phyloP scores from a whole-genome alignment of 2,888 invertebrate genomes.

The Drosophila testacea region DNA sequence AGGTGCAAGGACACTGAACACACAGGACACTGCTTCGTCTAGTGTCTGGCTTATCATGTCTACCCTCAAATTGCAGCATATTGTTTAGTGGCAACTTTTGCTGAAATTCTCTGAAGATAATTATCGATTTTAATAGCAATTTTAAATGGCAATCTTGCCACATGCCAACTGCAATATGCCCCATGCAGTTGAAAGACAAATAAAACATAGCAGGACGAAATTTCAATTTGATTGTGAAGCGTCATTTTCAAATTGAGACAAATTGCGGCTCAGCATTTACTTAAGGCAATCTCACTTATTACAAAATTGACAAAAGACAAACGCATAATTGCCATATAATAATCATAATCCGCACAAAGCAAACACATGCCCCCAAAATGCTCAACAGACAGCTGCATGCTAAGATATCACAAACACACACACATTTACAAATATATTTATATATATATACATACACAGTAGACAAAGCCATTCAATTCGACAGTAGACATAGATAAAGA shows the following conservation, averaged over 20 bases:
- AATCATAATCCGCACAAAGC: slow-evolving; percentile 80
- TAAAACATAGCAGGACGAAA: slow-evolving; percentile 22
- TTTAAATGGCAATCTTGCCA: slow-evolving; percentile 26
- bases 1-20: slow-evolving; percentile 48
- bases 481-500: slow-evolving; percentile 14
- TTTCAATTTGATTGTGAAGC: slow-evolving; percentile 44
- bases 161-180: slow-evolving; percentile 8
- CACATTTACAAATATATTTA: not conserved
- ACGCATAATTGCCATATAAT: slow-evolving; percentile 79
- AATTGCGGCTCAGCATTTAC: slow-evolving; percentile 66
- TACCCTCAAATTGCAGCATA: slow-evolving; percentile 60
- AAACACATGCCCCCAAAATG: slow-evolving; percentile 56
- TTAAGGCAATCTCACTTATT: slow-evolving; percentile 71
- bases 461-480: slow-evolving; percentile 28
- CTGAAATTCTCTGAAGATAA: slow-evolving; percentile 33
- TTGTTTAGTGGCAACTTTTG: slow-evolving; percentile 51
- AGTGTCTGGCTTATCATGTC: slow-evolving; percentile 9
- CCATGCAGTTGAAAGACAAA: slow-evolving; percentile 21
- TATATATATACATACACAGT: not conserved
- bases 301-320: slow-evolving; percentile 76
- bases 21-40: not conserved
- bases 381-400: slow-evolving; percentile 20
- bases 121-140: slow-evolving; percentile 60
- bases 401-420: slow-evolving; percentile 17
- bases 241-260: slow-evolving; percentile 70